phyloP scores from a whole-genome alignment of 2,888 invertebrate species.

The Polydrusus pterygomalis region DNA sequence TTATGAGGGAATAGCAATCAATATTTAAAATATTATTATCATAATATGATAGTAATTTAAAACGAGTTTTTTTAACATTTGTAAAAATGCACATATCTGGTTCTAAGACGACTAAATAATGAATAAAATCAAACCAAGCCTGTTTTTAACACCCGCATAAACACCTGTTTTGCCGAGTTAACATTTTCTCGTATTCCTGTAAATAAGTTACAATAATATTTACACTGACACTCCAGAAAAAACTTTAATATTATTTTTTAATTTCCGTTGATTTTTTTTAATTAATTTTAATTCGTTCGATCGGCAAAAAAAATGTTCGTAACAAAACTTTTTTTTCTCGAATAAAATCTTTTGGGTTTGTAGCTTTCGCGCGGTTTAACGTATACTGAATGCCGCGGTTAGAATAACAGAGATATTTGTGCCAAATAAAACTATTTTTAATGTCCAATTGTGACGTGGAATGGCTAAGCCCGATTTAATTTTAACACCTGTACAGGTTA shows the following conservation, averaged over 20 bases:
- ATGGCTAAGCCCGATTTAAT: constrained; percentile 30
- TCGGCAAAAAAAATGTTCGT: constrained; percentile 15
- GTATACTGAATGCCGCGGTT: constrained; percentile 49
- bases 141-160: background rate
- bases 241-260: background rate
- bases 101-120: no score
- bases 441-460: constrained; percentile 56
- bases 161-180: constrained; percentile 8
- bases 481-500: constrained; percentile 47
- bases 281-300: constrained; percentile 12
- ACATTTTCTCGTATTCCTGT: background rate
- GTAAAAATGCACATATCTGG: no score
- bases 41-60: no score
- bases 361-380: constrained; percentile 45
- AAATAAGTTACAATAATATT: background rate
- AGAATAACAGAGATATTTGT: constrained; percentile 55
- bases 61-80: no score
- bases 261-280: background rate
- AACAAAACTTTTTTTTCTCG: constrained; percentile 26
- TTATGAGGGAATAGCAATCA: no score
- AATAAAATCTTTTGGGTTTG: constrained; percentile 32
- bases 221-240: background rate
- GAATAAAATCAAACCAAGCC: background rate
- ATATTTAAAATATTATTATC: no score
- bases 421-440: constrained; percentile 58